phyloP scores from a whole-genome alignment of 1,140 invertebrate species.

The Macrosteles quadrilineatus region DNA sequence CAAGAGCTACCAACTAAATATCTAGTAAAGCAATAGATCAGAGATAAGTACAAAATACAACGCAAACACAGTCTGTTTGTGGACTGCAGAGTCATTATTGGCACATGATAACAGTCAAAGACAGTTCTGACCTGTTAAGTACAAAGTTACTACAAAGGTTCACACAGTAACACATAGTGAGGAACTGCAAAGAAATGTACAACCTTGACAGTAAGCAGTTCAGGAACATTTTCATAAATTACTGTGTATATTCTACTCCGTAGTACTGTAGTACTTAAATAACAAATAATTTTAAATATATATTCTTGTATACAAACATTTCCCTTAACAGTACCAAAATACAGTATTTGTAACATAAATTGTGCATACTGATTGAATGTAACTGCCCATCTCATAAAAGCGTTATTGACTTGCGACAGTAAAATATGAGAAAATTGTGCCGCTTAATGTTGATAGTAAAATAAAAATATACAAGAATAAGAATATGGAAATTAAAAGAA shows the following conservation, averaged over 20 bases:
- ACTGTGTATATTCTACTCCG: too few species aligned
- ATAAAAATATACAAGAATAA: background rate
- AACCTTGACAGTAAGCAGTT: background rate
- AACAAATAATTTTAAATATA: too few species aligned
- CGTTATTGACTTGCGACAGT: too few species aligned
- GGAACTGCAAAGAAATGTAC: background rate
- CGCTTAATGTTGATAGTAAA: background rate
- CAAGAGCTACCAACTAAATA: constrained; percentile 3
- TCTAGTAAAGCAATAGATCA: background rate
- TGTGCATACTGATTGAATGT: too few species aligned
- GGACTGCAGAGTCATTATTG: background rate
- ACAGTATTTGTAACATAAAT: too few species aligned
- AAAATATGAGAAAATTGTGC: too few species aligned
- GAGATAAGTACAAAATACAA: background rate
- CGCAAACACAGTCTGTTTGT: background rate
- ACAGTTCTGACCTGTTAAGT: background rate
- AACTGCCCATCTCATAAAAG: too few species aligned
- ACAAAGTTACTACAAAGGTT: background rate
- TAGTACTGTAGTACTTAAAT: too few species aligned
- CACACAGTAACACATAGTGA: background rate
- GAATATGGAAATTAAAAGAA: background rate
- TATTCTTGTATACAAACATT: too few species aligned
- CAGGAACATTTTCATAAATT: constrained; percentile 2
- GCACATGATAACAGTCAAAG: background rate
- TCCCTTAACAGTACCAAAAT: too few species aligned